A percentile compares a stretch with the other conserved stretches of the same genome.
phyloP scores from a whole-genome alignment of 2,113 vertebrate genomes.

The Ornithorhynchus anatinus region DNA sequence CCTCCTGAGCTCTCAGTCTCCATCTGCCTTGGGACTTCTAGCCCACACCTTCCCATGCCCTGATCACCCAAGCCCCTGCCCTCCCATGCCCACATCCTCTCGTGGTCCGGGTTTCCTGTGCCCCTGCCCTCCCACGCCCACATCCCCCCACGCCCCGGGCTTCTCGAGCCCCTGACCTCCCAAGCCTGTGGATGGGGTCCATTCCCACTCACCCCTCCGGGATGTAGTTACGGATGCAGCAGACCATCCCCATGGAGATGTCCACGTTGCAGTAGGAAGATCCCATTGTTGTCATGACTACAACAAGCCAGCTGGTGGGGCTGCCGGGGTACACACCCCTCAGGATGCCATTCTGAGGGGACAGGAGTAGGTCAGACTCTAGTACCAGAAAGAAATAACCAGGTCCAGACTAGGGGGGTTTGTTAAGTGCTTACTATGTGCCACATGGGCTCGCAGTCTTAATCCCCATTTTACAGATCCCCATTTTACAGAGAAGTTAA shows the following conservation, averaged over 20 bases:
- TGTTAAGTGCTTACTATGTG: no score
- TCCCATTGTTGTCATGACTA: constrained; percentile 84
- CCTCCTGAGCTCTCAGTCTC: no score
- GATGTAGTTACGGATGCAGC: constrained; percentile 75
- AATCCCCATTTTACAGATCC: no score
- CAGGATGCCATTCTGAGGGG: constrained; percentile 85
- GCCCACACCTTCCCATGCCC: no score
- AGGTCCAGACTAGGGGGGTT: no score
- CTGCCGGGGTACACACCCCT: constrained; percentile 93
- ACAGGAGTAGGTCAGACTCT: not conserved
- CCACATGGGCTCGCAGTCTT: no score
- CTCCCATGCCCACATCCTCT: no score
- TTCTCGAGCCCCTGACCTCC: not conserved
- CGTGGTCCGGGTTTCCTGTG: no score
- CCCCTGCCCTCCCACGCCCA: not conserved
- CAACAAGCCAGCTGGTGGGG: constrained; percentile 90
- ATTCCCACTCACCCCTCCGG: constrained; percentile 77
- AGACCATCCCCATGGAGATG: constrained; percentile 84
- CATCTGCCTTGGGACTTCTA: no score
- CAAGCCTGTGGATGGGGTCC: no score
- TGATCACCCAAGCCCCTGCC: no score
- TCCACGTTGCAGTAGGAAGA: constrained; percentile 84
- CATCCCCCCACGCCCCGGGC: not conserved
- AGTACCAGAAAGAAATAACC: not conserved
- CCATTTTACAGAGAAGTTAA: no score